Evolutionary conservation across 1,140 invertebrate species (phyloP).

Genomic region (Trypoxylus dichotomus): DNA sequence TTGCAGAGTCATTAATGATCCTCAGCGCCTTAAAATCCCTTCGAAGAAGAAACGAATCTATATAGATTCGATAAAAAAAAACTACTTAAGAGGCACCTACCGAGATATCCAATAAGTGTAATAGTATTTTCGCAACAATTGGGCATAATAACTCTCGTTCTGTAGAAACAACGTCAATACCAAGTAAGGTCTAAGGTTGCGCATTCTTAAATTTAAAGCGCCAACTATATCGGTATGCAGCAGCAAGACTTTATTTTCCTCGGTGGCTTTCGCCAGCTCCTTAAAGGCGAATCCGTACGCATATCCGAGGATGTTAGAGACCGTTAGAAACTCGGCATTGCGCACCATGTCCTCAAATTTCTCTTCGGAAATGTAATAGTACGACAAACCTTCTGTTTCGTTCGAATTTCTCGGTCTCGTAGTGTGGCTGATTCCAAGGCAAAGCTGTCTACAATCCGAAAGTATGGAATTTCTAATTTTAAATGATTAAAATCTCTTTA

Average conservation of each 20-base stretch:
- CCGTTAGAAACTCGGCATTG: conserved; percentile 41
- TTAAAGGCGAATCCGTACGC: conserved; percentile 42
- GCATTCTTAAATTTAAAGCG: conserved; percentile 33
- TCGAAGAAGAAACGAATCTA: not conserved
- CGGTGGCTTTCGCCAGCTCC: conserved; percentile 27
- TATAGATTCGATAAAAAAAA: not conserved
- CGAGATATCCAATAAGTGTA: not conserved
- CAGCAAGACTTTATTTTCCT: conserved; percentile 1
- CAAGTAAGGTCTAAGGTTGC: conserved; percentile 20
- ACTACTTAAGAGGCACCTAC: not conserved
- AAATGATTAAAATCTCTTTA: too few species aligned
- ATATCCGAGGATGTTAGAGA: conserved; percentile 39
- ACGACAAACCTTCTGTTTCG: conserved; percentile 39
- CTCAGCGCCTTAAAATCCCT: not conserved
- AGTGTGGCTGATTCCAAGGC: conserved; percentile 39
- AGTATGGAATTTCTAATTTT: too few species aligned
- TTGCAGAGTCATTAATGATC: not conserved
- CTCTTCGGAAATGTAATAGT: conserved; percentile 38
- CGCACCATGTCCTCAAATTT: conserved; percentile 38
- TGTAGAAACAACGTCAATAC: not conserved
- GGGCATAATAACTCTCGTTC: not conserved
- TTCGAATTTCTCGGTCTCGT: conserved; percentile 34
- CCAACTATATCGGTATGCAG: conserved; percentile 34
- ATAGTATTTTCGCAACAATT: not conserved
- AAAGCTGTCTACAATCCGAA: too few species aligned